These are phyloP conservation scores for Zosterops hypoxanthus DNA, from an alignment of 2,113 vertebrate genomes.

Conservation along the genomic window DNA sequence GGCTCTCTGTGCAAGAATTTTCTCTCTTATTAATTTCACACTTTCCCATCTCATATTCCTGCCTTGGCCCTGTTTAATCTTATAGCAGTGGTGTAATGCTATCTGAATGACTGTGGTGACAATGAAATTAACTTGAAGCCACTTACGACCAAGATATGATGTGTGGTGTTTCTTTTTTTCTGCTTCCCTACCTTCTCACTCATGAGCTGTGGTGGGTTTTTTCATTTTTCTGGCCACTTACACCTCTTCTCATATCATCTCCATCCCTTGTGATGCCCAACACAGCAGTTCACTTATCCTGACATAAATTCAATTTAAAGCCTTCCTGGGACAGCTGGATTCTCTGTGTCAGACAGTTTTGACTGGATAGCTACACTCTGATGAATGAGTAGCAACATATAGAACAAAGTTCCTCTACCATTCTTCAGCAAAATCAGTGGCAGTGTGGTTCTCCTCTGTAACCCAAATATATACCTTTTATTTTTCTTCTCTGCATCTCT, in stretches of 20 bases:
- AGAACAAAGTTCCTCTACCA: background rate
- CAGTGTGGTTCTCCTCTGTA: background rate
- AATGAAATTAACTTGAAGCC: background rate
- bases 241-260: background rate
- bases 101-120: background rate
- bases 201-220: accelerated
- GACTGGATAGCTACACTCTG: background rate
- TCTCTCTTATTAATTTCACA: background rate
- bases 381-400: background rate
- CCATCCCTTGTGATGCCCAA: background rate
- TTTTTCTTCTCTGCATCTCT: background rate
- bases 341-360: background rate
- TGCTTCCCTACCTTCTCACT: background rate
- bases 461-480: background rate
- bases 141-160: background rate
- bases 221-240: background rate
- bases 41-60: background rate
- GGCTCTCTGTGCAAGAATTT: background rate
- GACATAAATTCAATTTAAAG: background rate
- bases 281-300: background rate
- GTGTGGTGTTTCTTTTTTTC: background rate
- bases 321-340: background rate
- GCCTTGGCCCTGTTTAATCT: background rate
- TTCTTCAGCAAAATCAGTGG: background rate
- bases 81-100: background rate